A percentile compares a stretch with the other conserved stretches of the same genome.
Evolutionary conservation across 1,140 invertebrate species (phyloP).

Genomic region (Cydia fagiglandana): DNA sequence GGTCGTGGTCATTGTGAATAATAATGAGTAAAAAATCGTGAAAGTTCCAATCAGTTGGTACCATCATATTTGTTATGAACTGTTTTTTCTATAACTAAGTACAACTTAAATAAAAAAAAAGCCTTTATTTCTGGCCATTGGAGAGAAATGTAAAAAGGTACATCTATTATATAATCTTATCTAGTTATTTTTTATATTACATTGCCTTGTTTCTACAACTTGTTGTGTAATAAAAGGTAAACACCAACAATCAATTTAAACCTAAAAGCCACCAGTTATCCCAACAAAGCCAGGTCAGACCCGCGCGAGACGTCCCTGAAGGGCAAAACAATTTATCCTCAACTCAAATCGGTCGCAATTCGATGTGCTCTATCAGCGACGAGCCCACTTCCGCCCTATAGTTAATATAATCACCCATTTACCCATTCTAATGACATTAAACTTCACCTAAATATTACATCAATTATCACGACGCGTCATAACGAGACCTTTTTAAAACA

Average conservation of each 20-base stretch:
- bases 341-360: not conserved
- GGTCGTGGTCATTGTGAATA: too few species aligned
- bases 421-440: not conserved
- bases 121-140: too few species aligned
- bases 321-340: not conserved
- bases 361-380: not conserved
- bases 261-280: not conserved
- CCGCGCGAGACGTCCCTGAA: not conserved
- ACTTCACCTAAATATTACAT: not conserved
- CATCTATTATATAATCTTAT: too few species aligned
- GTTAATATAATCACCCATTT: constrained; percentile 4
- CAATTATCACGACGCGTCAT: not conserved
- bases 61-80: too few species aligned
- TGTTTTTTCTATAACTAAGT: too few species aligned
- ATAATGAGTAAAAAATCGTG: too few species aligned
- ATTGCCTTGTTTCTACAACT: too few species aligned
- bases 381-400: constrained; percentile 2
- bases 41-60: too few species aligned
- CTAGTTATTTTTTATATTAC: too few species aligned
- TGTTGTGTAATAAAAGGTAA: too few species aligned
- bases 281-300: not conserved
- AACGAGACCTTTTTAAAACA: constrained; percentile 10
- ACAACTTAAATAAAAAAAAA: too few species aligned
- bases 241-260: not conserved
- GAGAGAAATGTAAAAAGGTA: too few species aligned